phyloP scores from a whole-genome alignment of 2,113 vertebrate species.

The Turdus rufiventris region DNA sequence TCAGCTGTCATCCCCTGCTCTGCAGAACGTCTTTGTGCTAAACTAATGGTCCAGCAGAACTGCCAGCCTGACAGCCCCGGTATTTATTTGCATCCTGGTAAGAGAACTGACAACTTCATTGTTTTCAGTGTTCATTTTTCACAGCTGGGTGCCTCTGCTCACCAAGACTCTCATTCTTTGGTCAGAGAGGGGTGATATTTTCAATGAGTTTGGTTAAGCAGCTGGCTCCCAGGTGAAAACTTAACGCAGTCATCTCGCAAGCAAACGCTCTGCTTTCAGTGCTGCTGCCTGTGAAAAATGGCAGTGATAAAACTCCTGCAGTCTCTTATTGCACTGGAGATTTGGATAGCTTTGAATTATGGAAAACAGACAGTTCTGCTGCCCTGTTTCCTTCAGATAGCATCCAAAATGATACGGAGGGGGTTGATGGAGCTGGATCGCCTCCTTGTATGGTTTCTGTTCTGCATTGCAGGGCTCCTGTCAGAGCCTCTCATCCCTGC shows the following conservation, averaged over 20 bases:
- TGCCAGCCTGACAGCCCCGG: constrained; percentile 34
- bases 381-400: background rate
- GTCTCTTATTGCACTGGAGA: background rate
- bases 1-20: constrained; percentile 56
- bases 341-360: background rate
- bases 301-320: background rate
- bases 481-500: background rate
- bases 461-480: background rate
- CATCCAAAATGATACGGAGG: background rate
- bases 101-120: constrained; percentile 76
- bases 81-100: constrained; percentile 78
- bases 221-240: constrained; percentile 49
- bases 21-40: constrained; percentile 71
- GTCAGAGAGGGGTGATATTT: constrained; percentile 58
- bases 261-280: fast-evolving
- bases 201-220: constrained; percentile 32
- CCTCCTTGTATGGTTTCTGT: fast-evolving
- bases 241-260: background rate
- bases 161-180: constrained; percentile 52
- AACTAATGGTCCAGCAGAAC: constrained; percentile 75
- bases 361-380: background rate
- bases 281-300: background rate
- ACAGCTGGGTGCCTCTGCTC: constrained; percentile 69
- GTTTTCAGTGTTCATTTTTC: constrained; percentile 76
- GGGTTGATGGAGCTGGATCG: background rate